These are phyloP conservation scores for Druon quercuslanigerum DNA, from an alignment of 1,140 invertebrate species.

Conservation along the genomic window DNA sequence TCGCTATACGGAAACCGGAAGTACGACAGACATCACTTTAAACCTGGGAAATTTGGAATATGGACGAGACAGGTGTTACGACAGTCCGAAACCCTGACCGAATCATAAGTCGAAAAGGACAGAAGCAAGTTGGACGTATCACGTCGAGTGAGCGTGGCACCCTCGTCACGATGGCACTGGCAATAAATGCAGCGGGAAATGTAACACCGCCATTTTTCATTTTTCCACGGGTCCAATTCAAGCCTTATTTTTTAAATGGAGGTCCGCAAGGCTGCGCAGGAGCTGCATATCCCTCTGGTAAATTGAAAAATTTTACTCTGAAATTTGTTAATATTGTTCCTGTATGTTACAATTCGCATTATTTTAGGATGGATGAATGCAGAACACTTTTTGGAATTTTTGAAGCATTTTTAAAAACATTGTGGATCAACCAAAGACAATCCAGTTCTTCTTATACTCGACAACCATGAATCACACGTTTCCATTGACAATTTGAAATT, in stretches of 20 bases:
- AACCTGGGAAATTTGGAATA: neutral
- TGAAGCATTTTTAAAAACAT: conserved; percentile 33
- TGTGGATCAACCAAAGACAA: conserved; percentile 29
- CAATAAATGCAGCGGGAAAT: too few species aligned
- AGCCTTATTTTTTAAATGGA: too few species aligned
- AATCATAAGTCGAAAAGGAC: neutral
- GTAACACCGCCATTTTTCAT: too few species aligned
- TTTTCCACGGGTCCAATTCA: too few species aligned
- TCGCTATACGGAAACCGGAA: neutral
- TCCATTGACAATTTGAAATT: conserved; percentile 17
- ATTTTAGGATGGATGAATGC: conserved; percentile 21
- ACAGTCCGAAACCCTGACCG: neutral
- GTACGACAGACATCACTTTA: too few species aligned
- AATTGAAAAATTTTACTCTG: neutral
- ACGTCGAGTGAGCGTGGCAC: too few species aligned
- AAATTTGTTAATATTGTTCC: too few species aligned
- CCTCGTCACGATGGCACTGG: too few species aligned
- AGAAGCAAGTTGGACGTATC: neutral
- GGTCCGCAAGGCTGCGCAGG: too few species aligned
- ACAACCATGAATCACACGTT: conserved; percentile 38
- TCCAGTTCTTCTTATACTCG: conserved; percentile 40
- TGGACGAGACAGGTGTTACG: neutral
- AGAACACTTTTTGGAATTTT: conserved; percentile 34
- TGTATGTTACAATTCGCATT: neutral
- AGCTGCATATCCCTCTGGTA: neutral